Evolutionary conservation across 2,888 invertebrate species (phyloP), one percentile per base, ranked within the genome.

Genomic region (Heterodera filipjevi): DNA sequence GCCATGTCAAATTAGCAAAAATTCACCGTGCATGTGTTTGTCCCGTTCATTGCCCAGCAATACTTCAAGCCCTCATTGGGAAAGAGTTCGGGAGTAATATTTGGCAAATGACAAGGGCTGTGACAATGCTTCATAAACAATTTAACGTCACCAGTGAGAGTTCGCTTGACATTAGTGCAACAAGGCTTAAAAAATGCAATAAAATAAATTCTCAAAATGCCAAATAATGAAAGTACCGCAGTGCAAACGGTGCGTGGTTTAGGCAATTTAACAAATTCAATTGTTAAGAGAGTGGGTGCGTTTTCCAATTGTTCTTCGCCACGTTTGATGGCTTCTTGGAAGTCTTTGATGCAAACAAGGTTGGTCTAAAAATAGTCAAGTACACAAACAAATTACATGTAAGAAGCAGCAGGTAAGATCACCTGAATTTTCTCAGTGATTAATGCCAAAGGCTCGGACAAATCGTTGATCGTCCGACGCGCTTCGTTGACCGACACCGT

Each of bases 161-260:
- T 53, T 6, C 22, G 19, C 3, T 53, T 14, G 3, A 53, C 19
- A 2, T 14, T 6, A 22, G 53, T 53, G 22, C 53, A 53, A 53
- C 53, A 22, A 3, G 53, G 2, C 53, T 53, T 19, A n/a, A 53
- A 39, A 12, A 39, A 39, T 39, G n/a, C n/a, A n/a, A 10, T 0
- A 10, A n/a, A n/a, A n/a, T n/a, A n/a, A n/a, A n/a, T n/a, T 39
- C 8, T 39, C 10, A 39, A 2, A 12, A 10, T 39, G 0, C 22
- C 12, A 39, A 39, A 6, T 39, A 39, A 10, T 39, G 6, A 10
- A 10, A 6, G 12, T 30, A 5, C 27, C 16, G 74, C 44, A 0
- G 78, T 75, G 72, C 83, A 83, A 12, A 83, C 83, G 6, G 83
- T 83, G 30, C 33, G 46, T 16, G 83, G 83, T 19, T 79, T 66